Evolutionary conservation across 2,888 invertebrate species (phyloP), one percentile per base, ranked within the genome.

Genomic region (Amblyjoppa fuscipennis): DNA sequence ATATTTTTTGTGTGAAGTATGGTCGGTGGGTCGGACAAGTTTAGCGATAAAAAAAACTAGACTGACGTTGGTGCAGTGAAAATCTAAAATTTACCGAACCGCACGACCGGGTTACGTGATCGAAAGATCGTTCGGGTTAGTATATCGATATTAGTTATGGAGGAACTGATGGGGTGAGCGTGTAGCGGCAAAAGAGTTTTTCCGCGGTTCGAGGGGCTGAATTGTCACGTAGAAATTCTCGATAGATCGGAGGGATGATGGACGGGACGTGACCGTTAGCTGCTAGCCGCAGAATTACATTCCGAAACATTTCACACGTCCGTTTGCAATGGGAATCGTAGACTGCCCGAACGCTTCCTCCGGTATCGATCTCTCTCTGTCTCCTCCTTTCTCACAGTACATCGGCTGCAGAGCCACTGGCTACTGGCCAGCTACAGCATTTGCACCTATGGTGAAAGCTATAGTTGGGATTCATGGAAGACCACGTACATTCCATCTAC

Each of bases 271-370:
- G 34, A 73, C 45, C 34, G 4, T 34, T 64, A 51, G 61, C 45
- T 9, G 59, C 56, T 38, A 59, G 51, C 71, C 45, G 11, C 59
- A 45, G 61, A 75, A 75, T 61, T 64, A 45, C 61, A 64, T 75
- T 64, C 49, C 34, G 31, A 75, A 75, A 45, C 59, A 75, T 74
- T 61, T 74, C 61, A 64, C 75, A 61, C 64, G 75, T 64, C 61
- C 9, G 59, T 11, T 28, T 11, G 34, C 49, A 64, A 31, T 31
- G 25, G 28, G 28, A 74, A 61, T 41, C 38, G 61, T n/a, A 25
- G 59, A 59, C 74, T 64, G 45, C n/a, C 34, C 31, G 9, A 28
- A 13, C 31, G n/a, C 61, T 75, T 61, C 49, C 45, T 49, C 64
- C n/a, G 31, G n/a, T 75, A 75, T 75, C 64, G 61, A 75, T 75